Percentiles rank a stretch among this genome's conserved stretches.
These are phyloP conservation scores for Plecotus auritus DNA, from an alignment of 2,113 vertebrate genomes.

Conservation along the genomic window DNA sequence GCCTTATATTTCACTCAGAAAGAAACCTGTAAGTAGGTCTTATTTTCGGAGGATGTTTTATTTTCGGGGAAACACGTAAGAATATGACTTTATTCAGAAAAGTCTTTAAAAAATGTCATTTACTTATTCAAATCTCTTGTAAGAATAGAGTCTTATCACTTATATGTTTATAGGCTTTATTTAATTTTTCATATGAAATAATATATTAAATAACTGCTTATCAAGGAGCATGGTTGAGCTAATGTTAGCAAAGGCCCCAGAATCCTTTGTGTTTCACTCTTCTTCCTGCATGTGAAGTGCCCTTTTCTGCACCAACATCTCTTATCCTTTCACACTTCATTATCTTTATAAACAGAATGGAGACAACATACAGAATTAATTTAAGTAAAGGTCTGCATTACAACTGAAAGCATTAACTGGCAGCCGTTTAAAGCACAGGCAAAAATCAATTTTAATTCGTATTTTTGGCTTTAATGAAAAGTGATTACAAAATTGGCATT, in stretches of 20 bases:
- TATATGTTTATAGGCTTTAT: neutral
- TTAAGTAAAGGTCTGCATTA: conserved; percentile 78
- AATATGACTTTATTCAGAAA: neutral
- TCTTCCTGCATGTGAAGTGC: conserved; percentile 42
- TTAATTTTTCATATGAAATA: neutral
- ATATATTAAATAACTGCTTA: neutral
- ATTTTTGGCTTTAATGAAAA: conserved; percentile 88
- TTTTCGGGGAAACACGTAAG: too few species aligned
- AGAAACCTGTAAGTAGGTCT: too few species aligned
- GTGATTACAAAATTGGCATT: conserved; percentile 88
- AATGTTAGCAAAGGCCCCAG: neutral
- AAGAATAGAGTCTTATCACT: conserved; percentile 5
- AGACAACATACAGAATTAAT: conserved; percentile 80
- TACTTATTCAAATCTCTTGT: neutral
- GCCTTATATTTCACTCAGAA: too few species aligned
- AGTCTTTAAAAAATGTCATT: neutral
- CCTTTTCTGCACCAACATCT: conserved; percentile 43
- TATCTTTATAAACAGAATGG: conserved; percentile 77
- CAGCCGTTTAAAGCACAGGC: conserved; percentile 80
- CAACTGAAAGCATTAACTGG: conserved; percentile 76
- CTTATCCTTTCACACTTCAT: conserved; percentile 79
- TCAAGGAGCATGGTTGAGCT: neutral
- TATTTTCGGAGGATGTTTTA: too few species aligned
- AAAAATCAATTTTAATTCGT: conserved; percentile 91
- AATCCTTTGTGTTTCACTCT: neutral